Evolutionary conservation across 30 jellyfish, hydroid and myxozoan species (phyloP), one percentile per base, ranked within the genome.

Genomic region (Turritopsis rubra): DNA sequence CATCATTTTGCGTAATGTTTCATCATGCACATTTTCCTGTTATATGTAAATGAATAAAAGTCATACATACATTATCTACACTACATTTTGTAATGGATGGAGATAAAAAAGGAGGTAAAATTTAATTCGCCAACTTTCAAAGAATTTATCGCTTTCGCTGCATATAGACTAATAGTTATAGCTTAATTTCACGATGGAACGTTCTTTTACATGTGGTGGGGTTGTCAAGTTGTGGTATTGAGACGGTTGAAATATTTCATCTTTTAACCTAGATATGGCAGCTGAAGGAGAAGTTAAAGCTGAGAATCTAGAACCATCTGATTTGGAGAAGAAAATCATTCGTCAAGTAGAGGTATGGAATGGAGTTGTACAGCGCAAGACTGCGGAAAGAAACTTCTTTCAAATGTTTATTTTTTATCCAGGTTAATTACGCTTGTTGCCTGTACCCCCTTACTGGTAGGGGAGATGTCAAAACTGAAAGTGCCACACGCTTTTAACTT

Each of bases 261-360:
- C 9, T 8, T 22, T 13, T 1, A 31, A 18, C 25, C 66, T 17
- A 24, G 80, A 18, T 26, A 82, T 65, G 89, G 71, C 85, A 7
- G 25, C 88, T 41, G 89, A 65, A 71, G 73, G 71, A 20, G 84
- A 72, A 1, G 66, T 25, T 18, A 65, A 18, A 41, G 72, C 86
- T 19, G 79, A 31, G 26, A 75, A n/a, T 18, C 66, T 60, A n/a
- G 3, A 66, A 24, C 8, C 29, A 8, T 16, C 81, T 75, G 88
- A 81, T 65, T 91, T 90, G 24, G 97, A 90, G 75, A 80, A 90
- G 86, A 90, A 90, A 83, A 82, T 90, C 18, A 90, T 90, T 54
- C 81, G 89, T 72, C 97, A 90, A 81, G 76, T 90, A 18, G 97
- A 90, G 92, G 97, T 90, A 77, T 9, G 29, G n/a, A n/a, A n/a